Evolutionary conservation across 64 coral and sea anemone species (phyloP).

Genomic region (Pachyseris speciosa): DNA sequence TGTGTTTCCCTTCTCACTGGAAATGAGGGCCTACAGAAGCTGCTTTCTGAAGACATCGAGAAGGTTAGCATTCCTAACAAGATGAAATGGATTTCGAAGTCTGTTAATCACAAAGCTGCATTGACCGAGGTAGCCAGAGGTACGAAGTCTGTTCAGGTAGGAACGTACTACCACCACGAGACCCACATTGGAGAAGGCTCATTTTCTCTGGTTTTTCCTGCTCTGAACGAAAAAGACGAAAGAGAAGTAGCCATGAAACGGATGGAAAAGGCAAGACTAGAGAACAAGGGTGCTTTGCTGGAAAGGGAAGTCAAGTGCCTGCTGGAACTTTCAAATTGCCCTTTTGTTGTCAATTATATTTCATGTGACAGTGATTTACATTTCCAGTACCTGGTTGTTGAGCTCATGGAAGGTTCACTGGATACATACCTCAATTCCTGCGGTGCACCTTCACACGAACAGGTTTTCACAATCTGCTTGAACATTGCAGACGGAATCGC

Average conservation of each 20-base stretch:
- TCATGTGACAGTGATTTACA: not conserved
- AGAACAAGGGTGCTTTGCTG: not conserved
- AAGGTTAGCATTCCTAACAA: not conserved
- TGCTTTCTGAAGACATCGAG: not conserved
- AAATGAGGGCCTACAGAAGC: not conserved
- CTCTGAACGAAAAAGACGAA: constrained; percentile 59
- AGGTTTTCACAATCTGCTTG: not conserved
- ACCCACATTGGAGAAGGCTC: constrained; percentile 36
- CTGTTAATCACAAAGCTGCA: constrained; percentile 21
- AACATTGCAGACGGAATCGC: not conserved
- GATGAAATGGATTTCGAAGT: constrained; percentile 54
- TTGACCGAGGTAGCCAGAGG: constrained; percentile 44
- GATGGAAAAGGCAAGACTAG: not conserved
- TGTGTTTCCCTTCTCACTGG: constrained; percentile 50
- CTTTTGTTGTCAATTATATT: constrained; percentile 59
- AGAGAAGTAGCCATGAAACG: constrained; percentile 79
- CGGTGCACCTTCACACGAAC: not conserved
- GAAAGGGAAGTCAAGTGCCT: constrained; percentile 61
- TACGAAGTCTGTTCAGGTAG: constrained; percentile 7
- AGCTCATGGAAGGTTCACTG: constrained; percentile 78
- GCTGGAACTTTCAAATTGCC: constrained; percentile 23
- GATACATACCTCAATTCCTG: constrained; percentile 16
- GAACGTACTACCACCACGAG: constrained; percentile 39
- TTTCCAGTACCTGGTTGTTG: constrained; percentile 69
- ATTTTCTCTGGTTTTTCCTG: constrained; percentile 61